phyloP scores from a whole-genome alignment of 1,140 invertebrate species.

The Cyclargus thomasi region DNA sequence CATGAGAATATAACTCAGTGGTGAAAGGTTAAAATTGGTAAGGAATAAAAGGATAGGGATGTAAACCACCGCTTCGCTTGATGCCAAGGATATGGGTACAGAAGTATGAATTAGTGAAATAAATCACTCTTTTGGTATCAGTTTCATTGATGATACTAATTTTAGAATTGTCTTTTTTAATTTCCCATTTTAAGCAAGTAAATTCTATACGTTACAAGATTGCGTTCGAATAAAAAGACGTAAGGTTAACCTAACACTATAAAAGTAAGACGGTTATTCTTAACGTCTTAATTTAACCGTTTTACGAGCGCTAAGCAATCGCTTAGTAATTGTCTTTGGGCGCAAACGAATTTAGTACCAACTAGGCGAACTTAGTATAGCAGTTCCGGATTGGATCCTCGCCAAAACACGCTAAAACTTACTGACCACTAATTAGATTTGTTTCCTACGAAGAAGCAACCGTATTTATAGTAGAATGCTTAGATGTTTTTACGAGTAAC shows the following conservation, averaged over 20 bases:
- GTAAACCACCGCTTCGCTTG: slow-evolving; percentile 64
- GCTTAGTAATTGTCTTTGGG: slow-evolving; percentile 38
- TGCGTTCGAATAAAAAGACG: not conserved
- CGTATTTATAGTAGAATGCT: too few relatives aligned
- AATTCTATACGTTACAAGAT: not conserved
- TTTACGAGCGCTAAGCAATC: slow-evolving; percentile 40
- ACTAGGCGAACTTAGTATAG: slow-evolving; percentile 40
- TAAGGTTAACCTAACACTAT: not conserved
- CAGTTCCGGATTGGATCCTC: slow-evolving; percentile 49
- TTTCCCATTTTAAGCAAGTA: too few relatives aligned
- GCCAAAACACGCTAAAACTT: slow-evolving; percentile 57
- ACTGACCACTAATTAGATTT: slow-evolving; percentile 63
- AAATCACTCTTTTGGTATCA: not conserved
- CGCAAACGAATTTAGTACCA: slow-evolving; percentile 44
- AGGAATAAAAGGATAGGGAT: slow-evolving; percentile 28
- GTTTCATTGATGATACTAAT: not conserved
- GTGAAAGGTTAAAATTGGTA: slow-evolving; percentile 57
- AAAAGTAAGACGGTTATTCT: not conserved
- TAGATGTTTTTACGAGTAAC: too few relatives aligned
- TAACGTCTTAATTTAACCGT: slow-evolving; percentile 30
- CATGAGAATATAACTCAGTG: slow-evolving; percentile 59
- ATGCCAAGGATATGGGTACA: not conserved
- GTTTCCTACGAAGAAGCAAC: slow-evolving; percentile 29
- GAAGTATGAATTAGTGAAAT: not conserved
- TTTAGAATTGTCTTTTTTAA: not conserved